A percentile compares a stretch with the other conserved stretches of the same genome.
phyloP scores from a whole-genome alignment of 2,113 vertebrate species.

The Gallinago paraguaiae region DNA sequence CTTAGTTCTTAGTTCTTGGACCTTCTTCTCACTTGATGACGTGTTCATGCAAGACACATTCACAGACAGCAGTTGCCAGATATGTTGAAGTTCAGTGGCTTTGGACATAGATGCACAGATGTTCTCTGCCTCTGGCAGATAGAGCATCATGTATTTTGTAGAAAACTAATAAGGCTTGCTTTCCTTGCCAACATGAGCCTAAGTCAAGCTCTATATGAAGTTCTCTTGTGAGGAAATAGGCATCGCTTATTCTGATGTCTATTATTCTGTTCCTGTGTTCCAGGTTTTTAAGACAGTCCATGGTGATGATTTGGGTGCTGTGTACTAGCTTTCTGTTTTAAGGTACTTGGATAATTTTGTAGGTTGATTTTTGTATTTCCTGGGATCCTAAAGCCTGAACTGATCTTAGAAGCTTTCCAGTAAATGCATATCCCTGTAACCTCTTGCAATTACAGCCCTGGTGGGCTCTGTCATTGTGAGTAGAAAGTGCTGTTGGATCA shows the following conservation, averaged over 20 bases:
- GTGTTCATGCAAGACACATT: not conserved
- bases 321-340: not conserved
- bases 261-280: not conserved
- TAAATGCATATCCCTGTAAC: not conserved
- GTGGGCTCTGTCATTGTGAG: not conserved
- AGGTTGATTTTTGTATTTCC: not conserved
- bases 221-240: not conserved
- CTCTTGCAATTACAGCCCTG: not conserved
- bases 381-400: not conserved
- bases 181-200: not conserved
- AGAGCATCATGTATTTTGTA: not conserved
- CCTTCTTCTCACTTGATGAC: not conserved
- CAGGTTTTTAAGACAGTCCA: not conserved
- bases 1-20: not conserved
- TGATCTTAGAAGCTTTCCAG: not conserved
- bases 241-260: not conserved
- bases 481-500: not conserved
- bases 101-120: not conserved
- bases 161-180: not conserved
- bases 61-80: not conserved
- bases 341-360: not conserved
- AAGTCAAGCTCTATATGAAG: not conserved
- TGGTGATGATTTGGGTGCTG: not conserved
- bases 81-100: not conserved
- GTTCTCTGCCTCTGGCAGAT: conserved; percentile 1